These are phyloP conservation scores for Tympanoctomys barrerae DNA, from an alignment of 2,797 vertebrate genomes.

Conservation along the genomic window DNA sequence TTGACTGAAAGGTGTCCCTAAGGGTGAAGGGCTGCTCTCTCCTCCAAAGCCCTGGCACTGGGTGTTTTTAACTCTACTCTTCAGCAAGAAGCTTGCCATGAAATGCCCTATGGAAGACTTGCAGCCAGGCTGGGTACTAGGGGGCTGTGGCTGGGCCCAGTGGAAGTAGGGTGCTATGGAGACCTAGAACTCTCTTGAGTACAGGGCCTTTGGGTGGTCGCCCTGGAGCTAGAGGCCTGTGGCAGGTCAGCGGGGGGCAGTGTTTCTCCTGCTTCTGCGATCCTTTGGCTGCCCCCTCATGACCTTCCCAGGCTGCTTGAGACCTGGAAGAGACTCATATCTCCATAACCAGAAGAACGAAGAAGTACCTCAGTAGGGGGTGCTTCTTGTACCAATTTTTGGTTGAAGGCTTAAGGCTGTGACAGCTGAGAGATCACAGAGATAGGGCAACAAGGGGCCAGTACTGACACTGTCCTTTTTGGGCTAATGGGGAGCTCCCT, in stretches of 20 bases:
- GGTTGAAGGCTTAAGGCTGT: neutral
- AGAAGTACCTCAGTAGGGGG: neutral
- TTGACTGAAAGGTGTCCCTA: neutral
- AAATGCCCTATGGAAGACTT: neutral
- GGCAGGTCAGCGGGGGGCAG: neutral
- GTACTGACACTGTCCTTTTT: neutral
- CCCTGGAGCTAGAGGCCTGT: neutral
- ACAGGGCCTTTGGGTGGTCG: neutral
- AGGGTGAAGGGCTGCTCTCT: neutral
- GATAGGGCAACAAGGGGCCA: neutral
- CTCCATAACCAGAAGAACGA: neutral
- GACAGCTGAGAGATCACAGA: neutral
- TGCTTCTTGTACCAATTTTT: neutral
- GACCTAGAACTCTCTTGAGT: neutral
- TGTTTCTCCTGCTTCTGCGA: neutral
- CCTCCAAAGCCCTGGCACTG: neutral
- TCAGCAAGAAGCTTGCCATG: neutral
- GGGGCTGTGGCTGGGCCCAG: neutral
- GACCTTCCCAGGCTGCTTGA: neutral
- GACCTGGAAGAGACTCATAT: neutral
- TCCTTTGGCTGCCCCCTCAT: neutral
- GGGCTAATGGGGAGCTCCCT: neutral
- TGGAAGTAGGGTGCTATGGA: neutral
- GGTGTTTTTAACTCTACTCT: neutral
- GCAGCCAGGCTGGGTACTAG: neutral